These are phyloP conservation scores for Fukomys damarensis DNA, from an alignment of 2,113 vertebrate genomes.

Conservation along the genomic window DNA sequence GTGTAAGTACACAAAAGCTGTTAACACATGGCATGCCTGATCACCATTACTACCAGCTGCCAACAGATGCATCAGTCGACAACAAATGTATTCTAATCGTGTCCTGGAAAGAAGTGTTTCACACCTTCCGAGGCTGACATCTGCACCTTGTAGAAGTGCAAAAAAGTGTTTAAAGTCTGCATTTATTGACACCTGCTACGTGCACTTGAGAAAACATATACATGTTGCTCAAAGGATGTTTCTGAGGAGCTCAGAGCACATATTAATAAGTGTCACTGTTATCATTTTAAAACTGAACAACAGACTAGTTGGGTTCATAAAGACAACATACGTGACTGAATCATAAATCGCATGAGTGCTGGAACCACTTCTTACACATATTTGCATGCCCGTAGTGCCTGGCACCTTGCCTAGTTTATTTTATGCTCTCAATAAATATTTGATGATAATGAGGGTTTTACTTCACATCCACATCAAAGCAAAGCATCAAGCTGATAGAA, in stretches of 20 bases:
- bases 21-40: slow-evolving; percentile 32
- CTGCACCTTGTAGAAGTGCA: slow-evolving; percentile 50
- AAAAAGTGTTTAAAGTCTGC: slow-evolving; percentile 20
- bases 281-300: slow-evolving; percentile 54
- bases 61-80: slow-evolving; percentile 50
- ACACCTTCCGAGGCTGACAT: slow-evolving; percentile 65
- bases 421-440: slow-evolving; percentile 51
- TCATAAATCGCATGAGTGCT: not conserved
- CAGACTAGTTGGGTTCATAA: slow-evolving; percentile 41
- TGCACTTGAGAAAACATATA: slow-evolving; percentile 51
- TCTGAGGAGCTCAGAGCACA: not conserved
- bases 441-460: slow-evolving; percentile 43
- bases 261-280: not conserved
- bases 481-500: slow-evolving; percentile 34
- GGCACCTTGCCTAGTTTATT: not conserved
- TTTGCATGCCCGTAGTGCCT: not conserved
- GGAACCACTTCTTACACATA: not conserved
- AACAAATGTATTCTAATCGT: slow-evolving; percentile 7
- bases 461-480: slow-evolving; percentile 13
- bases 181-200: not conserved
- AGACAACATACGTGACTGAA: not conserved
- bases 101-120: slow-evolving; percentile 55
- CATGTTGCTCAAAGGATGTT: not conserved
- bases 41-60: slow-evolving; percentile 8
- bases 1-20: slow-evolving; percentile 19